Evolutionary conservation across 2,797 vertebrate species (phyloP).

Genomic region (Halcyon chelicuti): DNA sequence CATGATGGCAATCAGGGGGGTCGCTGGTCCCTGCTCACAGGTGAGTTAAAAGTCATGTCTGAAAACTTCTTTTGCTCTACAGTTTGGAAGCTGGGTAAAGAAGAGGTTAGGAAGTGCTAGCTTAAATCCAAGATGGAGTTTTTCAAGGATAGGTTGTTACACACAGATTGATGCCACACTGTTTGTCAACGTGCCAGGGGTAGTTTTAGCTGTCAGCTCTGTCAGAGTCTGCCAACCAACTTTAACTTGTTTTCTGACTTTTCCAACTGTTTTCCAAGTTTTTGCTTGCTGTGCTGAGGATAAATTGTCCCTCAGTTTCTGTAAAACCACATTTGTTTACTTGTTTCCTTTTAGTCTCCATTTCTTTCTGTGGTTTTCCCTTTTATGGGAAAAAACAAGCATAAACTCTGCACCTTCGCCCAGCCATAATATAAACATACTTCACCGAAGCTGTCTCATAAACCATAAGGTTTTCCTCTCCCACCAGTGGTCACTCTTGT

Average conservation of each 20-base stretch:
- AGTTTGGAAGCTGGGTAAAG: conserved; percentile 14
- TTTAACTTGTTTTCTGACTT: conserved; percentile 72
- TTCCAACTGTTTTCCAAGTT: conserved; percentile 67
- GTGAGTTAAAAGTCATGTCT: neutral
- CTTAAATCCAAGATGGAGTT: conserved; percentile 62
- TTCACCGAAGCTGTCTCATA: neutral
- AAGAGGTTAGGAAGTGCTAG: conserved; percentile 63
- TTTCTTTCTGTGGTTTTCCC: conserved; percentile 35
- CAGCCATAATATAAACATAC: neutral
- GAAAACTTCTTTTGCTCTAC: neutral
- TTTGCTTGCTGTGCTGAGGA: conserved; percentile 29
- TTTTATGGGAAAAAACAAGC: neutral
- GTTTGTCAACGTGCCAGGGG: conserved; percentile 61
- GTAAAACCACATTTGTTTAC: conserved; percentile 66
- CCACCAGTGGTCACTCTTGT: neutral
- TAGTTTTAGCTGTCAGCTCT: conserved; percentile 67
- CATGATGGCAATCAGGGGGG: rapidly evolving
- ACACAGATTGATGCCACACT: conserved; percentile 66
- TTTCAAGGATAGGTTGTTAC: conserved; percentile 61
- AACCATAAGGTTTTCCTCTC: neutral
- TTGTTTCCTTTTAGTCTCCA: conserved; percentile 20
- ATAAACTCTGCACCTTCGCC: neutral
- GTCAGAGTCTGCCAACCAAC: conserved; percentile 64
- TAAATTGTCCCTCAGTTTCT: conserved; percentile 61
- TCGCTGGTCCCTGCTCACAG: rapidly evolving